These are phyloP conservation scores for Actenoides hombroni DNA, from an alignment of 2,113 vertebrate genomes.

Conservation along the genomic window DNA sequence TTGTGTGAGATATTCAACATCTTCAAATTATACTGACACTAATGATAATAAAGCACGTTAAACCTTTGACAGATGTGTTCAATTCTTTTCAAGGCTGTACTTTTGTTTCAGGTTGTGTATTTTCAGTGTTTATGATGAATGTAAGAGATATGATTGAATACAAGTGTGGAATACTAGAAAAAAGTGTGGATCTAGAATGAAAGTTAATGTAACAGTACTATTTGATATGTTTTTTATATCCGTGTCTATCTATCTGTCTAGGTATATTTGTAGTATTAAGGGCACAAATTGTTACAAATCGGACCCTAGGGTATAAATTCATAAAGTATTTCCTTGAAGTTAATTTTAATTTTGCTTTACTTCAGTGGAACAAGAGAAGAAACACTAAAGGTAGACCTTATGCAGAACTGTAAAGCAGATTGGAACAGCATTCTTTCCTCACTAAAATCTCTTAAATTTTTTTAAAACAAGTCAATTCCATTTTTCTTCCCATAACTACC, in stretches of 20 bases:
- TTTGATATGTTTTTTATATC: neutral
- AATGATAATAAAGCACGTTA: neutral
- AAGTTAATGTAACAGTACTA: neutral
- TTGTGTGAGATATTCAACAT: neutral
- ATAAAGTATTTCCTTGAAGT: neutral
- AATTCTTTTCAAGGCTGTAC: neutral
- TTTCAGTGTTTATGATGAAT: neutral
- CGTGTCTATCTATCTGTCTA: too few relatives aligned
- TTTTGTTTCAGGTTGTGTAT: neutral
- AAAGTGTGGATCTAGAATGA: neutral
- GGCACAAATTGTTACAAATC: neutral
- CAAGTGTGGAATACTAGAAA: neutral
- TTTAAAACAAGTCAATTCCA: neutral
- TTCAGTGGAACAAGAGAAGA: neutral
- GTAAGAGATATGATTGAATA: neutral
- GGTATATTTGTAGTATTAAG: neutral
- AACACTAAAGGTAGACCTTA: neutral
- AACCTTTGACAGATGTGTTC: neutral
- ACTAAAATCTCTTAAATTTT: neutral
- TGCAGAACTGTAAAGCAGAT: neutral
- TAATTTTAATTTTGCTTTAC: neutral
- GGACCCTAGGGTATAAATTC: neutral
- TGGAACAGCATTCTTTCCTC: neutral
- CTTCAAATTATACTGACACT: neutral
- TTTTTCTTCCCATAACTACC: neutral